Base-by-base conservation (phyloP, 2,113 vertebrate species). In the Nothobranchius furzeri region DNA sequence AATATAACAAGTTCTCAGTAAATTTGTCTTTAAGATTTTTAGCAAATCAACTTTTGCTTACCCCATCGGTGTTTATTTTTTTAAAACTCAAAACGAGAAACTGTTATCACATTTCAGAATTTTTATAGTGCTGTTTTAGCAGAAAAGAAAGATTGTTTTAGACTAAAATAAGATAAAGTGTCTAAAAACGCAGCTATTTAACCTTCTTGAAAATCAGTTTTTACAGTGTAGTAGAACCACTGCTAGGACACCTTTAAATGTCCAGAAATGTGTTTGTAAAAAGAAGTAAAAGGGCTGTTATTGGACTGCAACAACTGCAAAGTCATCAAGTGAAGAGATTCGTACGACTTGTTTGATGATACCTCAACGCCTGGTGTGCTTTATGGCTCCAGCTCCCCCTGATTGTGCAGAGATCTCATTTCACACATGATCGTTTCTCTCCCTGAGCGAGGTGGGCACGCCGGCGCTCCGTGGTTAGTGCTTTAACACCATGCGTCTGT, bases 391-490 rank as follows among this genome's bases (percentile, higher is more conserved):
- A 25, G 80, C 88, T 88, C 90, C 87, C 87, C 88, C 84, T 88
- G 88, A 85, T 88, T 79, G 78, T 82, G 64, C 56, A 57, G 43
- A 73, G 82, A 90, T 90, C 75, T 92, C 77, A 91, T 91, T 92
- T 92, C 89, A 92, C 90, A 91, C 89, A 86, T 90, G 85, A 91
- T 76, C 36, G 80, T 89, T 56, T 67, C 30, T 76, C 71, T 78
- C 75, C 78, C 73, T 79, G 50, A 82, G 71, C 73, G 75, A 68
- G 67, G 69, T 59, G 52, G 63, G 71, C 79, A 61, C 53, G 75
- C 73, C 61, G 73, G 61, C 48, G 77, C 55, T 81, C 63, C 71
- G 70, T 86, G 86, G 76, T 92, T 90, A 90, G 87, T 76, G 80
- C 76, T 76, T 88, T 87, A 89, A 85, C 86, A 89, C 81, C 85